phyloP scores from a whole-genome alignment of 2,113 vertebrate genomes.

The Pipa parva region DNA sequence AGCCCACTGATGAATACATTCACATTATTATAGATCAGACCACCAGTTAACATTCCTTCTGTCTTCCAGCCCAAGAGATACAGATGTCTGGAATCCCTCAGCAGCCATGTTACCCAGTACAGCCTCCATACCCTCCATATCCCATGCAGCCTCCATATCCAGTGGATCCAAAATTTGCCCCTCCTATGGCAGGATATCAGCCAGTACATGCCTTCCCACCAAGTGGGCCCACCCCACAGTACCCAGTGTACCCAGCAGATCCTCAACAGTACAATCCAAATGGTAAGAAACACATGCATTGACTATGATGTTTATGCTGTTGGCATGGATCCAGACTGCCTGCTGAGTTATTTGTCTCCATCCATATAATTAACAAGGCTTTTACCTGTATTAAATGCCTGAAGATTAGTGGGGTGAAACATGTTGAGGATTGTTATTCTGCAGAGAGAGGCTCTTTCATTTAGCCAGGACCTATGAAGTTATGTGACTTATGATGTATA shows the following conservation, averaged over 20 bases:
- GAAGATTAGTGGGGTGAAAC: no score
- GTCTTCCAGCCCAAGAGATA: conserved; percentile 71
- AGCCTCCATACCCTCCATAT: conserved; percentile 63
- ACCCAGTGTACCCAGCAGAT: conserved; percentile 51
- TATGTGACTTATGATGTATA: no score
- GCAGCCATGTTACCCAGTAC: conserved; percentile 70
- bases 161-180: conserved; percentile 53
- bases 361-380: no score
- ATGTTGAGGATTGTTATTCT: no score
- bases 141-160: conserved; percentile 63
- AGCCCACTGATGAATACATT: no score
- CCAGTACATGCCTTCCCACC: conserved; percentile 43
- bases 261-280: conserved; percentile 54
- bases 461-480: no score
- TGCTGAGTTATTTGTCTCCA: no score
- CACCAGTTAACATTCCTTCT: no score
- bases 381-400: no score
- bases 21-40: no score
- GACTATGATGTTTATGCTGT: background rate
- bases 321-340: no score
- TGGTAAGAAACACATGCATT: conserved; percentile 41
- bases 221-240: conserved; percentile 49
- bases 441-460: no score
- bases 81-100: conserved; percentile 76
- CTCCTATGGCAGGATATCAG: conserved; percentile 48